These are phyloP conservation scores for Pteria penguin DNA, from an alignment of 2,888 invertebrate species.

Conservation along the genomic window DNA sequence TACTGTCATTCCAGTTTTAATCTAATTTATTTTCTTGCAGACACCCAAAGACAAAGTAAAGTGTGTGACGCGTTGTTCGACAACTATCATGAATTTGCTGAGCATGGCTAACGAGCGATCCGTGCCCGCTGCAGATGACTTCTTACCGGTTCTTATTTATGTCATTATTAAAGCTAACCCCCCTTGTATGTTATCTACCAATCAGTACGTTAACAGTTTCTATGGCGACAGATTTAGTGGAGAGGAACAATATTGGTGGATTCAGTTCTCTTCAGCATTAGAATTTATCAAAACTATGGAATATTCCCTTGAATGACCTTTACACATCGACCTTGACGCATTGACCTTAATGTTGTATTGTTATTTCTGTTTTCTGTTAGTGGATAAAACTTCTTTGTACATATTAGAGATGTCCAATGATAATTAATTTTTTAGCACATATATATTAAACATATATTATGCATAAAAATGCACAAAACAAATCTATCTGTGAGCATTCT, in stretches of 20 bases:
- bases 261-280: constrained; percentile 96
- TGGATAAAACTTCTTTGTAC: too few species aligned
- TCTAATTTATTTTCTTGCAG: constrained; percentile 68
- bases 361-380: not conserved
- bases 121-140: constrained; percentile 94
- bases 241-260: constrained; percentile 99
- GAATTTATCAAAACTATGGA: constrained; percentile 99
- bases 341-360: constrained; percentile 4
- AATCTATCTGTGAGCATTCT: too few species aligned
- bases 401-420: too few species aligned
- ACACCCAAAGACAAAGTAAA: constrained; percentile 92
- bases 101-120: constrained; percentile 87
- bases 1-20: too few species aligned
- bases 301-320: too few species aligned
- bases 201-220: constrained; percentile 97
- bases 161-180: constrained; percentile 99
- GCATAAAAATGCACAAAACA: too few species aligned
- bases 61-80: constrained; percentile 92
- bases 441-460: too few species aligned
- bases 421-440: too few species aligned
- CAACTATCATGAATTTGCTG: constrained; percentile 95
- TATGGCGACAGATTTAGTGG: constrained; percentile 91
- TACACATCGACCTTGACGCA: too few species aligned
- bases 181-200: constrained; percentile 93
- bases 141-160: constrained; percentile 97